Percentiles rank a stretch among this genome's conserved stretches.
Conservation (phyloP, 2,113 vertebrate genomes). For the Heterotis niloticus region DNA sequence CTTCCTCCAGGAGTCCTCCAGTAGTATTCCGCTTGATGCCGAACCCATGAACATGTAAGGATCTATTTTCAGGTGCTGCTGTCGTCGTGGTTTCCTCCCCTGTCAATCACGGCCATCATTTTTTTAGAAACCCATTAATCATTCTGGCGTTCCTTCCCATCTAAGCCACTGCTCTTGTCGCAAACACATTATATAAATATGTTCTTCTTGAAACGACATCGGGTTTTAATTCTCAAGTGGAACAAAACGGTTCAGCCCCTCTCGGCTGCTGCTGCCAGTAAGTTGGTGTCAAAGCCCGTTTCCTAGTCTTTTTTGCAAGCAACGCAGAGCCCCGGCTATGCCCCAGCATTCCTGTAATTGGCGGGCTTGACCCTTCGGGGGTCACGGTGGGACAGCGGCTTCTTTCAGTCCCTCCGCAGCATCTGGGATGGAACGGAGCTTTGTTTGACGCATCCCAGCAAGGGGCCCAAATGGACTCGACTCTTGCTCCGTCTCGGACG, state of each 20-base stretch:
- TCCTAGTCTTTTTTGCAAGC: background rate
- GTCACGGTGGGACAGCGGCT: too few species aligned
- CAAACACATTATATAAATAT: constrained; percentile 17
- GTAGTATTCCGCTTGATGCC: background rate
- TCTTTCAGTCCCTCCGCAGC: too few species aligned
- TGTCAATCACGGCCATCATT: constrained; percentile 15
- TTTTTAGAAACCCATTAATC: constrained; percentile 19
- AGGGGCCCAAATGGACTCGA: too few species aligned
- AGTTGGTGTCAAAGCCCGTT: background rate
- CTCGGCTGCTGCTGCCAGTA: background rate
- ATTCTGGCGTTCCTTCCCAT: constrained; percentile 20
- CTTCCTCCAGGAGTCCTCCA: background rate
- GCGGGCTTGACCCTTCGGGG: too few species aligned
- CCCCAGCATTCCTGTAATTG: too few species aligned
- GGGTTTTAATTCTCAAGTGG: constrained; percentile 8
- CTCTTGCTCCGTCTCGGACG: too few species aligned
- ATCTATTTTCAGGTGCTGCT: constrained; percentile 7
- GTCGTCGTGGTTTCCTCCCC: constrained; percentile 15
- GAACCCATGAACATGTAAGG: background rate
- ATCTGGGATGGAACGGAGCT: too few species aligned
- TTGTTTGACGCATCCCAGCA: too few species aligned
- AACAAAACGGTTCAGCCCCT: background rate
- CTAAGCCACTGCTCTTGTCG: constrained; percentile 10
- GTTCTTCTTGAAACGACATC: constrained; percentile 18
- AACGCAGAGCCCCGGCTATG: background rate